Conservation (phyloP, 2,113 vertebrate species). For the Zosterops borbonicus region DNA sequence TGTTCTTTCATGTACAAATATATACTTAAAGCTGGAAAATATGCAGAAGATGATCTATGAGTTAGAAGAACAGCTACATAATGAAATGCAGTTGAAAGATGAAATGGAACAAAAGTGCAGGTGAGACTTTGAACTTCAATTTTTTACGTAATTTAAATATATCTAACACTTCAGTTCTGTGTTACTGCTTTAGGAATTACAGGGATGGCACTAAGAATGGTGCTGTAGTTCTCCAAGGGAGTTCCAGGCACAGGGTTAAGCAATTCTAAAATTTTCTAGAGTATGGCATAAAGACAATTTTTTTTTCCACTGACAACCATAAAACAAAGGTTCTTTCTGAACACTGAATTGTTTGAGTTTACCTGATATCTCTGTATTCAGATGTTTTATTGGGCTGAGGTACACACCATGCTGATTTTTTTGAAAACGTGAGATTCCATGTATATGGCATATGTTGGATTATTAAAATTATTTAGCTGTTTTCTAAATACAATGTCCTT, state of each 20-base stretch:
- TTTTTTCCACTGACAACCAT: neutral
- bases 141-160: conserved; percentile 19
- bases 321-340: neutral
- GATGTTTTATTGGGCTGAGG: neutral
- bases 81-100: conserved; percentile 97
- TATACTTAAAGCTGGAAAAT: conserved; percentile 86
- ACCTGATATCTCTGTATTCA: neutral
- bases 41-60: conserved; percentile 94
- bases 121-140: conserved; percentile 70
- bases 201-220: neutral
- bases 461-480: neutral
- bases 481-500: neutral
- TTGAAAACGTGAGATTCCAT: neutral
- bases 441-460: neutral
- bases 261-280: neutral
- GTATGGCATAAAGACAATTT: neutral
- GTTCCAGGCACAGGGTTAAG: neutral
- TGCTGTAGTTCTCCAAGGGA: neutral
- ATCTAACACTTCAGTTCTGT: neutral
- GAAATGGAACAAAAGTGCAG: conserved; percentile 98
- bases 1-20: conserved; percentile 50
- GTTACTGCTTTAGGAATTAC: neutral
- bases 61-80: conserved; percentile 94
- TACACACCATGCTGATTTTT: neutral
- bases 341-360: neutral